Evolutionary conservation across 1,140 invertebrate genomes (phyloP).

Genomic region (Sarcophaga peregrina): DNA sequence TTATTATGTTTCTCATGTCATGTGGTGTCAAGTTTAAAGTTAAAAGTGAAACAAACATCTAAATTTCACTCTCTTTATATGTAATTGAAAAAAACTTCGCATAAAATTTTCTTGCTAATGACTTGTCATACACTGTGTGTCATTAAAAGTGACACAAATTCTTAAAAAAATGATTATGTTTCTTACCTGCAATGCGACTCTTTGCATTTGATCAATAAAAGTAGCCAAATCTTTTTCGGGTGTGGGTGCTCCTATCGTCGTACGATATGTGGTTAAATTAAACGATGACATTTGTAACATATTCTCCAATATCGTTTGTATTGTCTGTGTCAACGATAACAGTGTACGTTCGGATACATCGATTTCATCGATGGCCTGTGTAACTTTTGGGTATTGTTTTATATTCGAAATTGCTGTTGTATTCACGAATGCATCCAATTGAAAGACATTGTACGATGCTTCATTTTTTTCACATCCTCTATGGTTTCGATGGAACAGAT

Average conservation of each 20-base stretch:
- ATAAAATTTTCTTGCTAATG: background rate
- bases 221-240: constrained; percentile 78
- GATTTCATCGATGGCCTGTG: constrained; percentile 63
- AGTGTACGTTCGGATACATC: constrained; percentile 61
- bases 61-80: no score
- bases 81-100: background rate
- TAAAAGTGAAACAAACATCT: no score
- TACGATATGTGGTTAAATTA: constrained; percentile 77
- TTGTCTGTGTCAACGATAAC: constrained; percentile 68
- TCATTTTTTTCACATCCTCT: constrained; percentile 78
- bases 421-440: constrained; percentile 74
- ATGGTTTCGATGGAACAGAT: background rate
- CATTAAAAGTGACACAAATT: background rate
- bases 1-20: no score
- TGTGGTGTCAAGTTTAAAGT: no score
- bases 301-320: constrained; percentile 73
- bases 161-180: no score
- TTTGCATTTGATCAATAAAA: constrained; percentile 79
- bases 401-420: constrained; percentile 71
- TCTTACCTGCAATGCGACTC: constrained; percentile 76
- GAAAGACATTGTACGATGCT: constrained; percentile 77
- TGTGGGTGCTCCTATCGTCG: constrained; percentile 73
- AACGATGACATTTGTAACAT: constrained; percentile 74
- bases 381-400: constrained; percentile 64
- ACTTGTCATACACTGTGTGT: background rate